A percentile compares a stretch with the other conserved stretches of the same genome.
These are phyloP conservation scores for Meriones unguiculatus DNA, from an alignment of 2,113 vertebrate species.

Conservation along the genomic window DNA sequence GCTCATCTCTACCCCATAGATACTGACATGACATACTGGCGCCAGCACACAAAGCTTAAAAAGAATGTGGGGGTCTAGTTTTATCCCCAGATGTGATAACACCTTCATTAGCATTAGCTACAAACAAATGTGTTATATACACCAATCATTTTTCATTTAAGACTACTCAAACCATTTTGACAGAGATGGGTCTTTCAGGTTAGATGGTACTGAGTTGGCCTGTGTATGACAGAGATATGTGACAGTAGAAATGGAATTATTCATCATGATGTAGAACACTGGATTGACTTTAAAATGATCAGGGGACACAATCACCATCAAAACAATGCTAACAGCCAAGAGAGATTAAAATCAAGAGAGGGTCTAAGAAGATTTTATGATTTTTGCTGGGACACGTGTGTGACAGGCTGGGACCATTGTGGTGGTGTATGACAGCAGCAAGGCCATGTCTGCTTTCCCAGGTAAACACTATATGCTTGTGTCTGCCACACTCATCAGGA, in stretches of 20 bases:
- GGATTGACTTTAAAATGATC: conserved; percentile 37
- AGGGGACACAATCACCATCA: neutral
- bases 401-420: neutral
- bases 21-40: neutral
- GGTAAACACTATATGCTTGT: neutral
- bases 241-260: neutral
- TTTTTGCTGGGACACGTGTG: neutral
- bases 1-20: neutral
- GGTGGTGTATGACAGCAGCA: neutral
- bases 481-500: too few species aligned
- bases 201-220: neutral
- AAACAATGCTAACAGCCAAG: neutral
- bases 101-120: neutral
- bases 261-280: neutral
- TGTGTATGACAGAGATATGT: neutral
- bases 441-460: neutral
- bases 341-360: neutral
- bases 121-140: neutral
- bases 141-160: conserved; percentile 11
- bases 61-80: conserved; percentile 33
- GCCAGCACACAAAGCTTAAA: neutral
- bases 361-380: neutral
- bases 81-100: neutral
- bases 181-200: conserved; percentile 3
- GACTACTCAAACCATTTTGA: neutral